Percentiles rank a stretch among this genome's conserved stretches.
Conservation (phyloP, 2,113 vertebrate species). For the Onychorhynchus coronatus region DNA sequence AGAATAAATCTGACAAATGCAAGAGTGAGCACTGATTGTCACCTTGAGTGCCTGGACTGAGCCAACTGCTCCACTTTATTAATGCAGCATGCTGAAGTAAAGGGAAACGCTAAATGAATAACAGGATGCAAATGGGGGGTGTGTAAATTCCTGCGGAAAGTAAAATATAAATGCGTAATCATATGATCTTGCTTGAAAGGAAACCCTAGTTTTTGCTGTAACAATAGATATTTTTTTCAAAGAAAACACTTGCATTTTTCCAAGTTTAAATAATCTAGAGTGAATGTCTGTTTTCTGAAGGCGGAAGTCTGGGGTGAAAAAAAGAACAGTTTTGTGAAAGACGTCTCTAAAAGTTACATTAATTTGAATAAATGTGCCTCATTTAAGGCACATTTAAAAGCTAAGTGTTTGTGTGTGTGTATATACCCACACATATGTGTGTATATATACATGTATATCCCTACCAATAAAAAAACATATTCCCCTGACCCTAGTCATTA, state of each 20-base stretch:
- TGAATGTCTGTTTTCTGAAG: slow-evolving; percentile 62
- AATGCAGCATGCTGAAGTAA: slow-evolving; percentile 50
- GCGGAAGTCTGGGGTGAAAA: neutral
- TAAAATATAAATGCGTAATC: slow-evolving; percentile 83
- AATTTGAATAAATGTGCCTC: neutral
- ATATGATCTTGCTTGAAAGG: slow-evolving; percentile 83
- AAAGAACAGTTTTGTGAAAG: neutral
- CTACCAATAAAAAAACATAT: neutral
- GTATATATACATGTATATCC: neutral
- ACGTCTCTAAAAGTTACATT: neutral
- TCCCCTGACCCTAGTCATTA: neutral
- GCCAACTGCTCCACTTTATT: slow-evolving; percentile 22
- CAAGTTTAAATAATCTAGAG: slow-evolving; percentile 74
- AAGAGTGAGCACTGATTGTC: neutral
- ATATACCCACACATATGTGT: neutral
- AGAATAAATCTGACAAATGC: neutral
- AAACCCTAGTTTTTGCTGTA: slow-evolving; percentile 79
- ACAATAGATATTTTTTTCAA: slow-evolving; percentile 84
- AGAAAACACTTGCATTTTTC: slow-evolving; percentile 79
- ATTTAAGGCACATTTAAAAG: neutral
- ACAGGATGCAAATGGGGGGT: slow-evolving; percentile 84
- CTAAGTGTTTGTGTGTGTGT: neutral
- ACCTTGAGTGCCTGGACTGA: neutral
- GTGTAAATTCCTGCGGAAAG: slow-evolving; percentile 87
- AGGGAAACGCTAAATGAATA: slow-evolving; percentile 81